These are phyloP conservation scores for Lithodes maja DNA, from an alignment of 2,888 invertebrate species.

Conservation along the genomic window DNA sequence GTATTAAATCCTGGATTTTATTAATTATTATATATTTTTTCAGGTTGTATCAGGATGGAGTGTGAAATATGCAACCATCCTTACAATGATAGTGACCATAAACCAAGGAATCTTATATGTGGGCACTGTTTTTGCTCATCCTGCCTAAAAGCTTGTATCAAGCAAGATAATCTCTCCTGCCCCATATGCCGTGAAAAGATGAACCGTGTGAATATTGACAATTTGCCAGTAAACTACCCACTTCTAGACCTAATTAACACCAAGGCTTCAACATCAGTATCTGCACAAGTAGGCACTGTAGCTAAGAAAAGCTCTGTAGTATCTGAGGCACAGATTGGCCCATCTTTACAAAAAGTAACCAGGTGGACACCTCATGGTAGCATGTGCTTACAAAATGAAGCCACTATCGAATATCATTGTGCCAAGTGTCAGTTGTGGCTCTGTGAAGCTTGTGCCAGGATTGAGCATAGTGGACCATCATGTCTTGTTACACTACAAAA, in stretches of 20 bases:
- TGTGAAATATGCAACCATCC: not conserved
- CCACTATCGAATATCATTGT: not conserved
- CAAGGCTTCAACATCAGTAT: not conserved
- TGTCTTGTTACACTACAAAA: not conserved
- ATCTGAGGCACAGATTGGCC: not conserved
- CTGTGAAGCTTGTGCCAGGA: conserved; percentile 6
- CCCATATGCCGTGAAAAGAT: not conserved
- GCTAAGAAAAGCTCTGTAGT: not conserved
- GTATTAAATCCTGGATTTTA: no score
- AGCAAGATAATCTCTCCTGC: not conserved
- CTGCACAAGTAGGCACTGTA: no score
- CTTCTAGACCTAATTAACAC: not conserved
- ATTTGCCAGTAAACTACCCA: not conserved
- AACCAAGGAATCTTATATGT: not conserved
- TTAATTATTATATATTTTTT: no score
- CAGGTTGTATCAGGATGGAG: not conserved
- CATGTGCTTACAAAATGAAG: not conserved
- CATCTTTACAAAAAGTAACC: not conserved
- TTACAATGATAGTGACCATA: not conserved
- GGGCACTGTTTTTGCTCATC: not conserved
- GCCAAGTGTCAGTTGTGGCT: conserved; percentile 7
- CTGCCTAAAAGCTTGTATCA: not conserved
- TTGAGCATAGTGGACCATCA: not conserved
- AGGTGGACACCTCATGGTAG: not conserved
- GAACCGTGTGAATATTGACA: not conserved